Evolutionary conservation across 2,888 invertebrate species (phyloP).

Genomic region (Andrena haemorrhoa): DNA sequence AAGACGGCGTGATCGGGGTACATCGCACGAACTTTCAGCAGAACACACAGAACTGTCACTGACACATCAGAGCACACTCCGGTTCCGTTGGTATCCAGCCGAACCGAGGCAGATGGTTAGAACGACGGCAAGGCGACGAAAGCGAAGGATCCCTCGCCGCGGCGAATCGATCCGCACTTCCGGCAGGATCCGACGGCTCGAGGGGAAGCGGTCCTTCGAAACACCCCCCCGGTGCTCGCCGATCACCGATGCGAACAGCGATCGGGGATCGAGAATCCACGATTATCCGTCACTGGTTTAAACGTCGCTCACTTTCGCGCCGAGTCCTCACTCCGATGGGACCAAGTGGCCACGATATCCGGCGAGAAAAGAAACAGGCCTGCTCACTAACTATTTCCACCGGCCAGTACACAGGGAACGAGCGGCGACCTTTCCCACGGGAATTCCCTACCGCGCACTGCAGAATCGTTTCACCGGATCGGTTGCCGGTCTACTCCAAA

Average conservation of each 20-base stretch:
- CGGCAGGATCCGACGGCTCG: slow-evolving; percentile 51
- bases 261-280: neutral
- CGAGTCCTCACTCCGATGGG: slow-evolving; percentile 28
- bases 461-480: slow-evolving; percentile 19
- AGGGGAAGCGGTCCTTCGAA: slow-evolving; percentile 22
- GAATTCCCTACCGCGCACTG: slow-evolving; percentile 13
- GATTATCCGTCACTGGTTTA: slow-evolving; percentile 29
- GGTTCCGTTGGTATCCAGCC: slow-evolving; percentile 55
- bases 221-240: neutral
- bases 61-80: slow-evolving; percentile 68
- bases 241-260: neutral
- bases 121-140: neutral
- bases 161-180: slow-evolving; percentile 23
- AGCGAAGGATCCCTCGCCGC: slow-evolving; percentile 15
- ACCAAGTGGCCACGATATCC: no score
- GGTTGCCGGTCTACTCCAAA: slow-evolving; percentile 26
- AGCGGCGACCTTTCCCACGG: neutral
- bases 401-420: slow-evolving; percentile 49
- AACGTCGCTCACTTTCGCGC: slow-evolving; percentile 25
- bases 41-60: slow-evolving; percentile 69
- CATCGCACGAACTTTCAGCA: slow-evolving; percentile 68
- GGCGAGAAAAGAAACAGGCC: neutral
- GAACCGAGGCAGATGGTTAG: slow-evolving; percentile 3
- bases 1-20: slow-evolving; percentile 54
- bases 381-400: slow-evolving; percentile 5